Evolutionary conservation across 2,113 vertebrate species (phyloP), one percentile per base, ranked within the genome.

Genomic region (Toxostoma redivivum): DNA sequence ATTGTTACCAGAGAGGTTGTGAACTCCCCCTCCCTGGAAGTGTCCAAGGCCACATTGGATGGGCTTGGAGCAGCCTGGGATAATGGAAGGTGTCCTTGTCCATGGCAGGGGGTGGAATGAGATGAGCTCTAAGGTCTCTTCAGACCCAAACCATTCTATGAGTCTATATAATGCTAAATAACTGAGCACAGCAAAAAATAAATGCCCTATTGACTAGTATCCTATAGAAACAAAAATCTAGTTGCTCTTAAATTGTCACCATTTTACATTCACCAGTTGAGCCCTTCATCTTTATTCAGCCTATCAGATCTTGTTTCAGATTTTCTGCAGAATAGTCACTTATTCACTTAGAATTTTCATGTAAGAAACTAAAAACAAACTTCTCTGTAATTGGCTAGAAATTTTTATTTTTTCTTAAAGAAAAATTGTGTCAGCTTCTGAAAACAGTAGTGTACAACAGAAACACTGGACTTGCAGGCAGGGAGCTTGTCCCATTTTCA

Each of bases 401-500:
- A 50, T 72, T 40, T 88, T 33, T 57, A 67, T 28, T 18, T 79
- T 69, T 67, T 44, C 51, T 53, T 37, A 31, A 74, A 60, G n/a
- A 45, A 61, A 71, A 86, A 10, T 42, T 30, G 35, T 76, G 61
- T 50, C 51, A 73, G 33, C 31, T 86, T 69, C 33, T 37, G 37
- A 61, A 62, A 95, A 82, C 44, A 81, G 7, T 10, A 15, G n/a
- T 12, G 40, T 58, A 33, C 53, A 86, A 71, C 0, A 73, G 53
- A 35, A 88, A 35, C 60, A 70, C 27, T 57, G 47, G 38, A 22
- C 51, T 61, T 57, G 56, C 37, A 87, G 38, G 57, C 57, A 77
- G 37, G 69, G 18, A 86, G 42, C 54, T 33, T 92, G 85, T 86
- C 90, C 54, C 51, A 54, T 70, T 92, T 91, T 93, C 82, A 90